Evolutionary conservation across 2,888 invertebrate species (phyloP), one percentile per base, ranked within the genome.

Genomic region (Andrena hattorfiana): DNA sequence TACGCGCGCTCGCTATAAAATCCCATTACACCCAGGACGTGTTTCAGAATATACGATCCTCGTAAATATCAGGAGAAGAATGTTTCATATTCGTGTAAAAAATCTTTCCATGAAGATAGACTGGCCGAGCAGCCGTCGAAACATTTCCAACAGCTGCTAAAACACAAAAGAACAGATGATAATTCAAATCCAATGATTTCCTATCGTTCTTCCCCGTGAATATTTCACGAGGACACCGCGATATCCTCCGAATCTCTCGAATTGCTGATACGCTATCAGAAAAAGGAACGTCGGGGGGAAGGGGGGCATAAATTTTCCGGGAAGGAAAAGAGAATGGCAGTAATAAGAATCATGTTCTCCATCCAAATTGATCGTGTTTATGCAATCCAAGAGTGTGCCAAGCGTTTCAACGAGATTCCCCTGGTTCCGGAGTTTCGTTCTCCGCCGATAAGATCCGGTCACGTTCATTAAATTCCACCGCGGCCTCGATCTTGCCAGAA

Each of bases 401-500:
- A 79, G 72, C 60, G 66, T 72, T 79, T 79, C 74, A 63, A 84
- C 74, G 51, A 68, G 76, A 76, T 81, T 69, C 30, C 63, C 26
- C 63, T 49, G 26, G 49, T 71, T 56, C 26, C 26, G 8, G 60
- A 71, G 66, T 77, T 83, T 82, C 79, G 74, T 79, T 77, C 79
- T 32, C 56, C 59, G 59, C 70, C 85, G 87, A 87, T 87, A 87
- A 84, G 82, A 85, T 84, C 85, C 77, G 70, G 87, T 82, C 87
- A 87, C 87, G 87, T 87, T 89, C 88, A 89, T 89, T 89, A 89
- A 87, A 89, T 89, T 86, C 84, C 79, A 70, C 60, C 86, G 81
- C 79, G 77, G 66, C 70, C 72, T 70, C 78, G 78, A 67, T 80
- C 86, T 77, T 86, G 89, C 84, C 89, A 87, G 42, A 84, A 81